phyloP scores from a whole-genome alignment of 2,797 vertebrate genomes.

The Coilia nasus region DNA sequence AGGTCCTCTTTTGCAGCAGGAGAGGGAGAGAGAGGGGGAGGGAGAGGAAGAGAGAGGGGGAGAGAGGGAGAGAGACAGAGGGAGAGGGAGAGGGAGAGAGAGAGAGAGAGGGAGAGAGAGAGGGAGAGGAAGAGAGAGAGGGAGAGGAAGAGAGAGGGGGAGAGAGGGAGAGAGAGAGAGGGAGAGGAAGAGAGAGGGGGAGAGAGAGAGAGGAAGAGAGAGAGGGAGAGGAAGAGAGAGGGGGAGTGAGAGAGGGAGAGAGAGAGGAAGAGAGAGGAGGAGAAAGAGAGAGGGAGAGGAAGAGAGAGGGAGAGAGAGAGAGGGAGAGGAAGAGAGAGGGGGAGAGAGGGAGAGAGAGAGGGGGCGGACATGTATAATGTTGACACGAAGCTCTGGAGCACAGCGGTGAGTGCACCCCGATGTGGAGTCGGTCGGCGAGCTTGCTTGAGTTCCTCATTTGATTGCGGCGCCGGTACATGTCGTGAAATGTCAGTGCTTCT shows the following conservation, averaged over 20 bases:
- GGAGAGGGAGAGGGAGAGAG: not conserved
- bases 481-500: constrained; percentile 64
- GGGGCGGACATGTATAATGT: constrained; percentile 27
- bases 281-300: not conserved
- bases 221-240: not conserved
- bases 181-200: not conserved
- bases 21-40: not conserved
- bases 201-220: not conserved
- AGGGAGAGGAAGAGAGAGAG: not conserved
- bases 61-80: not conserved
- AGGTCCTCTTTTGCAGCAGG: not conserved
- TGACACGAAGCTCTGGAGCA: constrained; percentile 8
- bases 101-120: not conserved
- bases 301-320: not conserved
- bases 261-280: not conserved
- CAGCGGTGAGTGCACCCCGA: not conserved
- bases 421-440: constrained; percentile 27
- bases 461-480: constrained; percentile 55
- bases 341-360: no score
- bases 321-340: no score
- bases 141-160: not conserved
- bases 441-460: constrained; percentile 59
- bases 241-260: not conserved
- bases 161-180: not conserved
- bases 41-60: not conserved